Percentiles rank a stretch among this genome's conserved stretches.
These are phyloP conservation scores for Gambusia yucatana DNA, from an alignment of 2,797 vertebrate species.

Conservation along the genomic window DNA sequence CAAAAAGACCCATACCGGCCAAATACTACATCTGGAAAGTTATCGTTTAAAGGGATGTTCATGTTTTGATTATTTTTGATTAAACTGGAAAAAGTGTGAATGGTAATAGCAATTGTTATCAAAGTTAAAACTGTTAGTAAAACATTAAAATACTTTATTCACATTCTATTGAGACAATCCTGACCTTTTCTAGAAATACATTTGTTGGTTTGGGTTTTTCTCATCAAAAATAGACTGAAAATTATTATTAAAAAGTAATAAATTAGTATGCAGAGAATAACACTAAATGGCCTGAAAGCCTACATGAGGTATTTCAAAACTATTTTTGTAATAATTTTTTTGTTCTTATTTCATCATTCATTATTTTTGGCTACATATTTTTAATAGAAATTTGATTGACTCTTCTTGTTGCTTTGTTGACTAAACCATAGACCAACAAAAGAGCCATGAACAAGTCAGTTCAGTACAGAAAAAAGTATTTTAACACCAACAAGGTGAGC, in stretches of 20 bases:
- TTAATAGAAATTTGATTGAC: neutral
- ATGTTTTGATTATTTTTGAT: neutral
- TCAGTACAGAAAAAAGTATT: neutral
- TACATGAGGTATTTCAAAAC: neutral
- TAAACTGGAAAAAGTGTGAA: neutral
- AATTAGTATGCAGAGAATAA: neutral
- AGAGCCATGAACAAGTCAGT: neutral
- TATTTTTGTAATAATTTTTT: neutral
- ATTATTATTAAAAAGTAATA: neutral
- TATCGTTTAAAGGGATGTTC: neutral
- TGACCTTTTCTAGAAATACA: neutral
- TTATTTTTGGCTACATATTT: neutral
- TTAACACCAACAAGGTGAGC: neutral
- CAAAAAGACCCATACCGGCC: neutral
- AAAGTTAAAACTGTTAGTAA: neutral
- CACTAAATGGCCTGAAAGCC: neutral
- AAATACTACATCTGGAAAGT: neutral
- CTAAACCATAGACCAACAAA: neutral
- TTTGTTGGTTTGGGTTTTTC: neutral
- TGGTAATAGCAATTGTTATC: neutral
- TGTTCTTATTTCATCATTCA: neutral
- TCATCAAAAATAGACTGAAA: neutral
- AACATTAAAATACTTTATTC: neutral
- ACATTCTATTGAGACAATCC: neutral
- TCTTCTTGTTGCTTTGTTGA: neutral